Evolutionary conservation across 2,888 invertebrate genomes (phyloP).

Genomic region (Linnaemya tessellans): DNA sequence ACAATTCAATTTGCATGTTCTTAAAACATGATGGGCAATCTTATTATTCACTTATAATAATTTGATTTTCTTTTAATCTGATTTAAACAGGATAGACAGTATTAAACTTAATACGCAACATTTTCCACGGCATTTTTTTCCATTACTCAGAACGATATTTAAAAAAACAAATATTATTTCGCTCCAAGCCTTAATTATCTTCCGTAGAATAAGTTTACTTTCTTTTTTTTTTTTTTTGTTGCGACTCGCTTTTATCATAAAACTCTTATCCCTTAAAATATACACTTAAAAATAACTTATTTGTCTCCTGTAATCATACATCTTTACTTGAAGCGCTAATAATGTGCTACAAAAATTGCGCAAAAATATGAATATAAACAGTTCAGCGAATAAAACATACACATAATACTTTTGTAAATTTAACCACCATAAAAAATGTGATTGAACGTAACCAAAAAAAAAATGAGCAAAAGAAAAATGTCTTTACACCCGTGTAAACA

Average conservation of each 20-base stretch:
- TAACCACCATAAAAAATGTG: constrained; percentile 45
- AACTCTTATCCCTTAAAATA: neutral
- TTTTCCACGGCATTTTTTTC: no score
- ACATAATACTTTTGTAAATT: constrained; percentile 40
- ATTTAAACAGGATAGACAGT: no score
- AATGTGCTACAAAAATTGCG: constrained; percentile 37
- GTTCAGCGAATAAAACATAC: constrained; percentile 25
- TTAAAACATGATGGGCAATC: no score
- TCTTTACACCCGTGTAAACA: constrained; percentile 53
- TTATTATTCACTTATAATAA: no score
- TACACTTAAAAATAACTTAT: constrained; percentile 15
- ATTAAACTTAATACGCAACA: no score
- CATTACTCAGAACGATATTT: no score
- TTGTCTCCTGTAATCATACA: neutral
- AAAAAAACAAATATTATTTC: no score
- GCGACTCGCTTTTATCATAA: neutral
- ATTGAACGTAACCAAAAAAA: constrained; percentile 31
- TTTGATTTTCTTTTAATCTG: no score
- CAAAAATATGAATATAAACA: constrained; percentile 42
- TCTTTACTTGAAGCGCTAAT: constrained; percentile 32
- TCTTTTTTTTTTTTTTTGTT: no score
- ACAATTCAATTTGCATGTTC: no score
- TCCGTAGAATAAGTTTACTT: no score
- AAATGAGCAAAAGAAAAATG: constrained; percentile 61
- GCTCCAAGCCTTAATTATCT: no score